These are phyloP conservation scores for Protobothrops mucrosquamatus DNA, from an alignment of 2,113 vertebrate genomes.

Conservation along the genomic window DNA sequence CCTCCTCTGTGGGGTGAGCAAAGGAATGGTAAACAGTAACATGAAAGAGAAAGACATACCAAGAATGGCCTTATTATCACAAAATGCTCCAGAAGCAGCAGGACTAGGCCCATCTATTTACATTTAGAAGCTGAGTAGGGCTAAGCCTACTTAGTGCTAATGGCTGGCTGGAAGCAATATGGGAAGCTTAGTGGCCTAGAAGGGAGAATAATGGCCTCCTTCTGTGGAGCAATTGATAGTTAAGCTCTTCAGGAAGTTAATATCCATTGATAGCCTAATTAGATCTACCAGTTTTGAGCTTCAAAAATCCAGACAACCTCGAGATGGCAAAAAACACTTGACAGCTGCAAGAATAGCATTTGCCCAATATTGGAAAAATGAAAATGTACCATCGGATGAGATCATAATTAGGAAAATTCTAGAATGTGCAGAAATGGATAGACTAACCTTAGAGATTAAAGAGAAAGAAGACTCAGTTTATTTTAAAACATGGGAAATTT, in stretches of 20 bases:
- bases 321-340: background rate
- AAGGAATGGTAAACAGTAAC: background rate
- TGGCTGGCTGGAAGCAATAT: background rate
- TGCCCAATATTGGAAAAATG: too few species aligned
- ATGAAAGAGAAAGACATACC: background rate
- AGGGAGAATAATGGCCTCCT: background rate
- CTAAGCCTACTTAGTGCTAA: background rate
- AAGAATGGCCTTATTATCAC: background rate
- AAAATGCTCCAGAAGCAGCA: background rate
- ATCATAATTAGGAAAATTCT: too few species aligned
- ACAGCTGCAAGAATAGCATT: too few species aligned
- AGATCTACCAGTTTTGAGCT: background rate
- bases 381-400: too few species aligned
- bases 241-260: background rate
- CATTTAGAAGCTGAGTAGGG: background rate
- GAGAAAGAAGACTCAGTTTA: too few species aligned
- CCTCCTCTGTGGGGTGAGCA: background rate
- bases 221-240: background rate
- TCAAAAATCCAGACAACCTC: background rate
- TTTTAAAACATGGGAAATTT: too few species aligned
- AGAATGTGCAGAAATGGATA: too few species aligned
- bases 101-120: background rate
- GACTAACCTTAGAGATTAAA: too few species aligned
- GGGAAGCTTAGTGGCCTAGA: background rate
- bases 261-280: background rate